Base-by-base conservation (phyloP, 2,797 vertebrate genomes). In the Chaunax sp. region DNA sequence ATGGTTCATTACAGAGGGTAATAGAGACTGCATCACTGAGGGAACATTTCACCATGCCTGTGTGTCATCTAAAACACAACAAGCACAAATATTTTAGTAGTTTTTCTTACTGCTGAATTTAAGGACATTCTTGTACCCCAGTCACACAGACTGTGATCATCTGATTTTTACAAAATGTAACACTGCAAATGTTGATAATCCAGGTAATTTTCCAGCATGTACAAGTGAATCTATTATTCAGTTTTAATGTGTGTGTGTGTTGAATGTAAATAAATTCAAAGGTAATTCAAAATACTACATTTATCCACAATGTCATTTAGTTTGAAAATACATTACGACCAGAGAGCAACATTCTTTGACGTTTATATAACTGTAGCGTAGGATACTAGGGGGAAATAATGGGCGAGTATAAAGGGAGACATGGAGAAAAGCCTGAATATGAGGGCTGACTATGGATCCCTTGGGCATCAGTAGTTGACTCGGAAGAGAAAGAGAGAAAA, bases 391-490 rank as follows among this genome's bases (percentile, higher is more conserved):
- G 35, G 19, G 19, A 12, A 22, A 40, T 40, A 54, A 28, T 16
- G 8, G 74, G 61, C 35, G 35, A 57, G 76, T 58, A 82, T 61
- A 82, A 78, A 75, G 51, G 43, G 51, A 64, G 68, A 69, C 41
- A 74, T n/a, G 45, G 61, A 70, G 59, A 67, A 44, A 76, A 65
- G 66, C 45, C 46, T 67, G 60, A 51, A 77, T 58, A 61, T 71
- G 72, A 81, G 68, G 81, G 84, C 71, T 84, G 83, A 85, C 71
- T 82, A 68, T 75, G 68, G 61, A 75, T 85, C 82, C 79, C 85
- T 52, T 33, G 69, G 74, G 85, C 83, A 72, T 83, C 86, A 82
- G 60, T 72, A 46, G 57, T 62, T 82, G 70, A 76, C 59, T 79
- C 59, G 43, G 50, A 23, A 12, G 44, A 73, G 18, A 72, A 77